Evolutionary conservation across 2,888 invertebrate species (phyloP), one percentile per base, ranked within the genome.

Genomic region (Enchytraeus crypticus): DNA sequence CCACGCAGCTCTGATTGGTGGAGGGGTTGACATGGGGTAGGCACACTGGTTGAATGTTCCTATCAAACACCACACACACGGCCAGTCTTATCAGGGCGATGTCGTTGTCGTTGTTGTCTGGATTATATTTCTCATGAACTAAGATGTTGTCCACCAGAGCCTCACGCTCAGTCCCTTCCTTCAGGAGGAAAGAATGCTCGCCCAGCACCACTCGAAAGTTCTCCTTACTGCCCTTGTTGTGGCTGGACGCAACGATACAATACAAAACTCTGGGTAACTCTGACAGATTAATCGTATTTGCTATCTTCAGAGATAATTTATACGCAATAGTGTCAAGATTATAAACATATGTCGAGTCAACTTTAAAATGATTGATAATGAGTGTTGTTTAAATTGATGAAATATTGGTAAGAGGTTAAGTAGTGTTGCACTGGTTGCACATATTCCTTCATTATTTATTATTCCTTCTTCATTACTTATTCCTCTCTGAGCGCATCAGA

Each of bases 21-120:
- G 53, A 38, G 8, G 45, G 32, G 2, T 45, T 43, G 5, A 29
- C 51, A 11, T 33, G 43, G 2, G 66, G 65, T 27, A 66, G 53
- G 57, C 66, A 66, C n/a, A 57, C 59, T 1, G 66, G 66, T 14
- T 58, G 49, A n/a, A 64, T 59, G 21, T 58, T 5, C 26, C 61
- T 59, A 30, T 11, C 53, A 49, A 64, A 64, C 26, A 34, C 29
- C 11, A 66, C 46, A 21, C 59, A 55, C 27, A 46, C 29, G 1
- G 29, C 43, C 26, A 66, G 60, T 33, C 54, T 51, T 5, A 66
- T n/a, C n/a, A 66, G 57, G 26, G 61, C 61, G 32, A 66, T 33
- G 57, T 66, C 66, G 34, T 61, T 54, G 55, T 56, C 56, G 43
- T 59, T 46, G 0, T 54, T 53, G 14, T 49, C 47, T 45, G 43